phyloP scores from a whole-genome alignment of 2,113 vertebrate species.

The Athene cunicularia region DNA sequence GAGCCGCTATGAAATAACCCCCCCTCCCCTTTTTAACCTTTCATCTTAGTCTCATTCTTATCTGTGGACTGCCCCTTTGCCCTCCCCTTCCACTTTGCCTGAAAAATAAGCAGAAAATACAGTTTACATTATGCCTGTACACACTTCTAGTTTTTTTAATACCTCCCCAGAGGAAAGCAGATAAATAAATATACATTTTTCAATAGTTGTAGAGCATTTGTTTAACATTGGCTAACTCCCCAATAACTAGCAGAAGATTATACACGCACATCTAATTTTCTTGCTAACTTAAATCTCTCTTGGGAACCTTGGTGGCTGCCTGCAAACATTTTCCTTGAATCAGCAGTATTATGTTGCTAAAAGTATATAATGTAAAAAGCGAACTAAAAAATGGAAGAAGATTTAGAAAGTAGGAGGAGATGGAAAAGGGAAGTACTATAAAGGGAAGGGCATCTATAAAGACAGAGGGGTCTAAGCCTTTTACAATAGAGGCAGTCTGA shows the following conservation, averaged over 20 bases:
- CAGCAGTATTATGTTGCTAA: neutral
- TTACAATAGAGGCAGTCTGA: conserved; percentile 76
- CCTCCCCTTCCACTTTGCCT: neutral
- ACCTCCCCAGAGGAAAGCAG: neutral
- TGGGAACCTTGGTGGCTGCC: conserved; percentile 31
- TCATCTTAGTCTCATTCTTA: conserved; percentile 33
- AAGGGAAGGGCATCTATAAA: conserved; percentile 64
- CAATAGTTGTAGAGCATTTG: conserved; percentile 14
- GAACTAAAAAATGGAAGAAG: conserved; percentile 24
- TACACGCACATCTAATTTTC: conserved; percentile 40
- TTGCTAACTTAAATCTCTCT: conserved; percentile 32
- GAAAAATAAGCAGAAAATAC: conserved; percentile 47
- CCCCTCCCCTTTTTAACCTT: neutral
- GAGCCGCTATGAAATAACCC: neutral
- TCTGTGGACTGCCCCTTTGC: conserved; percentile 9
- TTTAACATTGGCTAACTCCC: conserved; percentile 14
- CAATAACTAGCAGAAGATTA: conserved; percentile 23
- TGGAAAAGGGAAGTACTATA: conserved; percentile 53
- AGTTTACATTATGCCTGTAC: neutral
- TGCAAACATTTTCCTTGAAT: conserved; percentile 18
- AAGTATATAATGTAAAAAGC: conserved; percentile 56
- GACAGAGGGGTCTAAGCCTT: conserved; percentile 68
- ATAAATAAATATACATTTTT: conserved; percentile 41
- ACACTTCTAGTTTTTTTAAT: neutral
- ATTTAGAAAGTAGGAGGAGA: conserved; percentile 47